Conservation (phyloP, 2,113 vertebrate genomes). For the Tapirus terrestris region DNA sequence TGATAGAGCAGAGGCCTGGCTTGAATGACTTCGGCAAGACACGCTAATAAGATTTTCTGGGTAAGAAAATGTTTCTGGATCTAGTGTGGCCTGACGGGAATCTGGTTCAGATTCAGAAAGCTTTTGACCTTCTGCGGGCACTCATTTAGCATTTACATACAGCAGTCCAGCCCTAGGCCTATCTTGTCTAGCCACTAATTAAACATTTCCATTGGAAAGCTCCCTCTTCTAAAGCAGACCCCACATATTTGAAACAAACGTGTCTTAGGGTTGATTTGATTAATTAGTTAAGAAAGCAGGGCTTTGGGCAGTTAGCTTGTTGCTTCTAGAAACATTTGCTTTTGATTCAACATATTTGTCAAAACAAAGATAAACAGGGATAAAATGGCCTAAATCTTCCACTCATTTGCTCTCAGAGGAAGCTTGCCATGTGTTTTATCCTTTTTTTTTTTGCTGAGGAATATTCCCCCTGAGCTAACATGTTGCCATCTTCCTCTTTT, state of each 20-base stretch:
- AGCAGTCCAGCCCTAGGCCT: neutral
- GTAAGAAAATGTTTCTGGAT: neutral
- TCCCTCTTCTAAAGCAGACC: neutral
- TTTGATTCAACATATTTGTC: neutral
- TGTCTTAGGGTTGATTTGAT: neutral
- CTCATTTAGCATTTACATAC: accelerated
- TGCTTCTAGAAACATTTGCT: constrained; percentile 42
- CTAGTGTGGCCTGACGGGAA: neutral
- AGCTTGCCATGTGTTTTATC: no score
- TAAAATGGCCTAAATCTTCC: neutral
- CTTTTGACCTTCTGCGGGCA: neutral
- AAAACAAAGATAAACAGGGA: neutral
- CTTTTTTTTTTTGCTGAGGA: neutral
- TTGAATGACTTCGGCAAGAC: neutral
- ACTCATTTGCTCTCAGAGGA: neutral
- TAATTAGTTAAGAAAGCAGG: neutral
- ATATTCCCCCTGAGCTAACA: no score
- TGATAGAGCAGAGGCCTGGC: constrained; percentile 40
- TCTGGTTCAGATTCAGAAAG: neutral
- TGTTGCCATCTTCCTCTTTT: no score
- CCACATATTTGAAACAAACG: neutral
- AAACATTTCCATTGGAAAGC: neutral
- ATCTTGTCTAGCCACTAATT: neutral
- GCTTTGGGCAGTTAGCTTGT: neutral
- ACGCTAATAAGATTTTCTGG: neutral